Evolutionary conservation across 2,888 invertebrate species (phyloP).

Genomic region (Agriopis leucophaearia): DNA sequence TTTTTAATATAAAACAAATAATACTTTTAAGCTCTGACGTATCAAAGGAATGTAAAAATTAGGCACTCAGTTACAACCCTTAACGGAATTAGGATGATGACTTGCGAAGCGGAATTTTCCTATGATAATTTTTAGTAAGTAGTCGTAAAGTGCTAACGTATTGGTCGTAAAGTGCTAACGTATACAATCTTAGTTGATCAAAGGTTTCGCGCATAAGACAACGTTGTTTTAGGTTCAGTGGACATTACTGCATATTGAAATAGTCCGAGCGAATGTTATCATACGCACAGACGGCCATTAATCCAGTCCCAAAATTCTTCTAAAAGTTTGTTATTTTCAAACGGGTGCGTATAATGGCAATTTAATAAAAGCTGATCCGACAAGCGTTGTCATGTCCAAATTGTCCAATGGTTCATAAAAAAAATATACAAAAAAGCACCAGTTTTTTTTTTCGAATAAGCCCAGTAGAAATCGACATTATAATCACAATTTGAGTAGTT

Average conservation of each 20-base stretch:
- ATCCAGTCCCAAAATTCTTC: not conserved
- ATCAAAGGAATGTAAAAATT: too few relatives aligned
- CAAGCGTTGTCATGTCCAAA: too few relatives aligned
- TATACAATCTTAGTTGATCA: slow-evolving; percentile 13
- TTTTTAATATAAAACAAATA: too few relatives aligned
- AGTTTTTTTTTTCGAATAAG: too few relatives aligned
- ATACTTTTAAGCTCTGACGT: too few relatives aligned
- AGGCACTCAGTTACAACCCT: too few relatives aligned
- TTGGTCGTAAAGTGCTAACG: slow-evolving; percentile 23
- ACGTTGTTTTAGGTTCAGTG: slow-evolving; percentile 10
- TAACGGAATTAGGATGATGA: not conserved
- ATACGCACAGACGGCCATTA: too few relatives aligned
- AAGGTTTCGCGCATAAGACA: not conserved
- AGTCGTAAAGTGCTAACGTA: slow-evolving; percentile 23
- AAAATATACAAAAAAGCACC: too few relatives aligned
- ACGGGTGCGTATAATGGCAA: not conserved
- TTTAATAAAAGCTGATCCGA: not conserved
- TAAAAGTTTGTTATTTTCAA: not conserved
- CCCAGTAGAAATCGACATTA: too few relatives aligned
- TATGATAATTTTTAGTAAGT: not conserved
- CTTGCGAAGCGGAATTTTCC: not conserved
- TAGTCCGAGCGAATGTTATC: not conserved
- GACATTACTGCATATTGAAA: slow-evolving; percentile 15
- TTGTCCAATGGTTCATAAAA: too few relatives aligned
- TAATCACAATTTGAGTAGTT: too few relatives aligned